A percentile compares a stretch with the other conserved stretches of the same genome.
phyloP scores from a whole-genome alignment of 1,140 invertebrate species.

The Bombus sibiricus region DNA sequence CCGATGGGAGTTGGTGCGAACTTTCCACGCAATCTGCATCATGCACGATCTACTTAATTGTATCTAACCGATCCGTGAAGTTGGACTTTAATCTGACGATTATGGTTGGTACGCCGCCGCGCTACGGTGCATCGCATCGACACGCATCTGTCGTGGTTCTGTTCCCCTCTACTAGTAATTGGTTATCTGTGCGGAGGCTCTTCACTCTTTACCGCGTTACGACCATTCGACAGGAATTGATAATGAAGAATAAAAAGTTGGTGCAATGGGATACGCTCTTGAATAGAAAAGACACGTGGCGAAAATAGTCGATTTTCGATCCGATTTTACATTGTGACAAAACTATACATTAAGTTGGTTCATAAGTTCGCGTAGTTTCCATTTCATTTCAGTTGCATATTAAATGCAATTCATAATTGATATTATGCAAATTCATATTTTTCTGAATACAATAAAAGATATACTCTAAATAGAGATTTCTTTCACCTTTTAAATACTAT shows the following conservation, averaged over 20 bases:
- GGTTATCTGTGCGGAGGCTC: constrained; percentile 82
- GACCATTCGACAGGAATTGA: constrained; percentile 73
- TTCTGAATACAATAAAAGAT: no score
- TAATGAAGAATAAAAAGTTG: constrained; percentile 48
- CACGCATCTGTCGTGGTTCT: constrained; percentile 79
- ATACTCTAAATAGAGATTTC: no score
- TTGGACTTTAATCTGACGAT: constrained; percentile 77
- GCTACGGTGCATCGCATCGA: constrained; percentile 73
- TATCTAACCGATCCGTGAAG: constrained; percentile 66
- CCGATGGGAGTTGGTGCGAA: constrained; percentile 50
- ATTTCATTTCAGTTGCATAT: no score
- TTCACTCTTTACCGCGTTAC: constrained; percentile 79
- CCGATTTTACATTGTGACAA: neutral
- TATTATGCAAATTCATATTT: no score
- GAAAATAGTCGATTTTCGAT: neutral
- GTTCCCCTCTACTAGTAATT: constrained; percentile 74
- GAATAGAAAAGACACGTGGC: neutral
- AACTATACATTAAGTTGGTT: no score
- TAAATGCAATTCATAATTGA: no score
- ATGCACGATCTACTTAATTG: constrained; percentile 66
- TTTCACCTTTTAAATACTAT: no score
- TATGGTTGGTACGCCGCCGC: constrained; percentile 69
- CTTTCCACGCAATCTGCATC: constrained; percentile 54
- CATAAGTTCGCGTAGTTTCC: no score
- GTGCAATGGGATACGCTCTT: neutral